Base-by-base conservation (phyloP, 2,888 invertebrate species). In the Sphecodes monilicornis region DNA sequence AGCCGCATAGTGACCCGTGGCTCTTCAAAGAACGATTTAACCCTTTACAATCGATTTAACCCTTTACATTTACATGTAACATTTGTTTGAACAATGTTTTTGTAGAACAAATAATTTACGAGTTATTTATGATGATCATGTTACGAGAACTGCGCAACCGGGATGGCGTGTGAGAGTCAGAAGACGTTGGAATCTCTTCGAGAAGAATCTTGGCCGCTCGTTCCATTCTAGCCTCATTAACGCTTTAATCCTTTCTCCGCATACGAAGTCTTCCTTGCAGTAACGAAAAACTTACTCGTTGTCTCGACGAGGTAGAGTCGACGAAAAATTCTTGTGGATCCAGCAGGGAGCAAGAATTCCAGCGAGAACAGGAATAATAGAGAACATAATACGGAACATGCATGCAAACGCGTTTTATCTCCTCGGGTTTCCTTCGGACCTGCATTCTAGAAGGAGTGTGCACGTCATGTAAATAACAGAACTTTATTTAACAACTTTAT, bases 101-200 rank as follows among this genome's bases (percentile, higher is more conserved):
- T n/a, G n/a, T n/a, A n/a, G n/a, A n/a, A n/a, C n/a, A n/a, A n/a
- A n/a, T n/a, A n/a, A n/a, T n/a, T n/a, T n/a, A n/a, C n/a, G n/a
- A n/a, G n/a, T n/a, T n/a, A n/a, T n/a, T n/a, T n/a, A n/a, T n/a
- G n/a, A n/a, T n/a, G n/a, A n/a, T n/a, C n/a, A n/a, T n/a, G n/a
- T n/a, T 50, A 22, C n/a, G 39, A 39, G 36, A 57, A 57, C 39
- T 26, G 64, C 16, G 57, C 36, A 26, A 18, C 3, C 10, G 16
- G 26, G 16, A 54, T 18, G 54, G 26, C 36, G 26, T 13, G 39
- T n/a, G 26, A 73, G 39, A 36, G 36, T 18, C n/a, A 57, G 26
- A 41, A 69, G 68, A 70, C 69, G 69, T 26, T 41, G 41, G 43
- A 43, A 39, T 69, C 68, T 69, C n/a, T 41, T 41, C n/a, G 68